Percentiles rank a stretch among this genome's conserved stretches.
Evolutionary conservation across 2,888 invertebrate species (phyloP).

Genomic region (Neuroscelio doddi): DNA sequence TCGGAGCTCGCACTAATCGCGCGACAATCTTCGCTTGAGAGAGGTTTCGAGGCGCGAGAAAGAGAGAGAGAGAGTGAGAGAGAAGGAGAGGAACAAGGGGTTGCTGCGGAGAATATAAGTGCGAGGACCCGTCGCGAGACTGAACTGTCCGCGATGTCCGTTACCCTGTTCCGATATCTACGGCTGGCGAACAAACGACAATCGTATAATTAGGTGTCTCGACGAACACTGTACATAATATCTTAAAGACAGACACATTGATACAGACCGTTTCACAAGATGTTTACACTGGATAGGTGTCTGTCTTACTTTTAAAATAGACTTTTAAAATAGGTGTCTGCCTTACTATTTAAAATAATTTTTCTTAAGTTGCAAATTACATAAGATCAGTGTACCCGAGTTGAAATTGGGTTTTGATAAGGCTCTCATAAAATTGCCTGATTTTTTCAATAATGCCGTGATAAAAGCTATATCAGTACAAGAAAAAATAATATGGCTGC

Average conservation of each 20-base stretch:
- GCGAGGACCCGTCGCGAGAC: constrained; percentile 50
- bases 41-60: constrained; percentile 29
- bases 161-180: constrained; percentile 54
- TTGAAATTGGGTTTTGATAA: no score
- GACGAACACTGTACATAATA: constrained; percentile 60
- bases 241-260: constrained; percentile 60
- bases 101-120: constrained; percentile 30
- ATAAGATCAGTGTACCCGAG: no score
- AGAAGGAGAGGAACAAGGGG: constrained; percentile 23
- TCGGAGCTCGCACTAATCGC: constrained; percentile 70
- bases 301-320: constrained; percentile 41
- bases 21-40: constrained; percentile 69
- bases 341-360: no score
- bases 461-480: no score
- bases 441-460: no score
- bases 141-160: constrained; percentile 53
- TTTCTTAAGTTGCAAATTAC: no score
- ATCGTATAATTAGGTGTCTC: constrained; percentile 70
- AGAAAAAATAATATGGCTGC: no score
- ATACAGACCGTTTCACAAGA: constrained; percentile 46
- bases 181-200: constrained; percentile 64
- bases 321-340: no score
- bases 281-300: constrained; percentile 30
- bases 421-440: no score
- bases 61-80: constrained; percentile 35